Evolutionary conservation across 1,140 invertebrate genomes (phyloP), one percentile per base, ranked within the genome.

Genomic region (Pseudomyrmex pallidus): DNA sequence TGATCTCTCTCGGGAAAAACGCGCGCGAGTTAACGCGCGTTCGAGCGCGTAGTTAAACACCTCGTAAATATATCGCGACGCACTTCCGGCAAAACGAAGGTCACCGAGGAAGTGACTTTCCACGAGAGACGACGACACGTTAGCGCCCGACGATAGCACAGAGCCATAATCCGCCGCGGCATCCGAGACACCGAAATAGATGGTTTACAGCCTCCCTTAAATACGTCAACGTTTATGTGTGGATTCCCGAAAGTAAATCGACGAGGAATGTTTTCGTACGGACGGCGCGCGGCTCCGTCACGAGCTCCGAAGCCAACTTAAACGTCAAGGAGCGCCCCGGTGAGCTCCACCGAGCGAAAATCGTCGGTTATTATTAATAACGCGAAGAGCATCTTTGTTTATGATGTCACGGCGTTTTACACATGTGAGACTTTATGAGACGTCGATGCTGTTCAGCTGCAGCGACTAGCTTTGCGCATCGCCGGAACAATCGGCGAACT

Each of bases 181-280:
- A 80, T 50, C n/a, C 63, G 68, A 72, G 82, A 86, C 87, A 92
- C 92, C 90, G 90, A 93, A 94, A 94, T 93, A 93, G 92, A 94
- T 93, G 91, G 90, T 94, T 94, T 93, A 93, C 92, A 90, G 89
- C 91, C 88, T 92, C 93, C 92, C 92, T 94, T 93, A 94, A 93
- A 94, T 91, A 93, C 92, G 91, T 93, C 92, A 93, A 93, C 93
- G 91, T 93, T 93, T 93, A 93, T 89, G 90, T 86, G 88, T 85
- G 89, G 91, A 93, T 94, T 93, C 89, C 85, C 87, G 91, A 92
- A 92, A 93, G 92, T 92, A 93, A 93, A 93, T 93, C 92, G 92
- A 93, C 89, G 91, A 85, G 90, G 92, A 93, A 93, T 94, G 93
- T 94, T 94, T 94, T 93, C 88, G 70, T 89, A 92, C 91, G 91